Conservation (phyloP, 2,888 invertebrate species). For the Unio pictorum region DNA sequence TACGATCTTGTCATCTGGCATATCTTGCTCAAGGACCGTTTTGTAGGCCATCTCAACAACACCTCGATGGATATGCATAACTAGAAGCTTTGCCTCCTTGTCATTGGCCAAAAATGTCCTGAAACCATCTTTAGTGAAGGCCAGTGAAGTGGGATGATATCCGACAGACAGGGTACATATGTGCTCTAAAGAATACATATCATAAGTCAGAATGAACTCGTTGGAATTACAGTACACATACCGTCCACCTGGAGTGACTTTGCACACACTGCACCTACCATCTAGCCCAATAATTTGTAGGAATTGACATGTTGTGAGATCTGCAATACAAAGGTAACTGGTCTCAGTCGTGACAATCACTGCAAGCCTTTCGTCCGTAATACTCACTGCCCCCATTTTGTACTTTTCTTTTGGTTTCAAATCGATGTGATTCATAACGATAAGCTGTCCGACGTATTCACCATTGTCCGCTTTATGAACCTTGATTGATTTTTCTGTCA, state of each 20-base stretch:
- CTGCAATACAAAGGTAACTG: constrained; percentile 66
- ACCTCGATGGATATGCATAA: constrained; percentile 59
- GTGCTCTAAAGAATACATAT: constrained; percentile 58
- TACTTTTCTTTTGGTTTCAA: constrained; percentile 61
- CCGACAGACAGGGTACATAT: constrained; percentile 53
- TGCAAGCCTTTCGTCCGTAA: constrained; percentile 60
- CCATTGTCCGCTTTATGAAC: constrained; percentile 63
- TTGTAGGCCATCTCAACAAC: constrained; percentile 64
- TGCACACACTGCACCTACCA: constrained; percentile 57
- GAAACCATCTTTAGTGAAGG: constrained; percentile 56
- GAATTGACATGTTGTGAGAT: constrained; percentile 55
- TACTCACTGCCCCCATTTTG: constrained; percentile 51
- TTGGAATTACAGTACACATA: constrained; percentile 65
- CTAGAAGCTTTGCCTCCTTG: constrained; percentile 54
- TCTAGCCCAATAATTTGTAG: constrained; percentile 62
- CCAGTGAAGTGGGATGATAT: constrained; percentile 50
- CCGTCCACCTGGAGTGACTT: constrained; percentile 59
- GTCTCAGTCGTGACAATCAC: constrained; percentile 62
- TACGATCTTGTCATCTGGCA: constrained; percentile 42
- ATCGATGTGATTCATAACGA: constrained; percentile 65
- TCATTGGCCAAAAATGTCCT: constrained; percentile 59
- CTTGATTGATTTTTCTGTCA: constrained; percentile 65
- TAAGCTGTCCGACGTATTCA: constrained; percentile 65
- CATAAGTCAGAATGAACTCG: constrained; percentile 58
- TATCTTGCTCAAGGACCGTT: constrained; percentile 50